A percentile compares a stretch with the other conserved stretches of the same genome.
phyloP scores from a whole-genome alignment of 1,140 invertebrate genomes.

The Reticulitermes speratus region DNA sequence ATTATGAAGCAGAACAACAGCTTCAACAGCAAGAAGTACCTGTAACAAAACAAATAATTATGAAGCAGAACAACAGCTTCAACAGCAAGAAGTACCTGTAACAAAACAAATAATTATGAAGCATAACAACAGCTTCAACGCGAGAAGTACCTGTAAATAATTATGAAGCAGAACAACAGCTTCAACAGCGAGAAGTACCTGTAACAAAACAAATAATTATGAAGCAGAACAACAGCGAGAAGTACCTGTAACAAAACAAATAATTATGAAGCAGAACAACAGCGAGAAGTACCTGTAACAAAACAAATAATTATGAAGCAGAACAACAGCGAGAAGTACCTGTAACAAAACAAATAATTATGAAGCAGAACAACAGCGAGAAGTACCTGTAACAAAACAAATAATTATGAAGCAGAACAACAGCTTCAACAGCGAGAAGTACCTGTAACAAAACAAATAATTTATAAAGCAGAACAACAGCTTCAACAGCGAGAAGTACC shows the following conservation, averaged over 20 bases:
- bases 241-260: constrained; percentile 41
- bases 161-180: constrained; percentile 47
- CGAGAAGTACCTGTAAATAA: constrained; percentile 48
- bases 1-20: constrained; percentile 53
- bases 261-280: constrained; percentile 54
- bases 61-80: constrained; percentile 44
- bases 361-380: constrained; percentile 44
- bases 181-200: constrained; percentile 41
- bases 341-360: constrained; percentile 52
- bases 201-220: constrained; percentile 47
- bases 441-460: constrained; percentile 42
- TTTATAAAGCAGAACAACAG: constrained; percentile 48
- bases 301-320: constrained; percentile 55
- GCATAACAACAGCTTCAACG: neutral
- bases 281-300: constrained; percentile 41
- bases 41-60: constrained; percentile 52
- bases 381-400: constrained; percentile 41
- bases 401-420: constrained; percentile 55
- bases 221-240: constrained; percentile 44
- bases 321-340: constrained; percentile 1
- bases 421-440: constrained; percentile 1
- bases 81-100: constrained; percentile 41
- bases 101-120: constrained; percentile 54
- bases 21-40: constrained; percentile 11
- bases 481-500: constrained; percentile 16